Evolutionary conservation across 2,888 invertebrate species (phyloP).

Genomic region (Lasioglossum figueresi): DNA sequence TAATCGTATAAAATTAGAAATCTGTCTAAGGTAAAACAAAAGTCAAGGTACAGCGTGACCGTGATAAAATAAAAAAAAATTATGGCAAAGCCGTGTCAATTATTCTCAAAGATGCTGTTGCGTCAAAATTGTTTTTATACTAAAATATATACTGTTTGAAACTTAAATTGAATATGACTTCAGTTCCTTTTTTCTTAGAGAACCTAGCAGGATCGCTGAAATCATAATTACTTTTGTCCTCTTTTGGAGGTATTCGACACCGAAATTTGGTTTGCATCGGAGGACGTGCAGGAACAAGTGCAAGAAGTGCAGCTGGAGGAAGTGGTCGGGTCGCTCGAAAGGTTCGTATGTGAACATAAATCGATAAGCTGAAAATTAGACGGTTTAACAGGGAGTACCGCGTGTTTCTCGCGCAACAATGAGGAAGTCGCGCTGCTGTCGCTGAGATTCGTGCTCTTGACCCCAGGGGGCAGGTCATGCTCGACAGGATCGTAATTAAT

Average conservation of each 20-base stretch:
- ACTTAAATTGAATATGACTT: not conserved
- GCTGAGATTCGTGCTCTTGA: constrained; percentile 63
- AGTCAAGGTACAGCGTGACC: not conserved
- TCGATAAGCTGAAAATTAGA: not conserved
- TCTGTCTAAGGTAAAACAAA: not conserved
- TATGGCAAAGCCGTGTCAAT: not conserved
- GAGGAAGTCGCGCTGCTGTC: constrained; percentile 51
- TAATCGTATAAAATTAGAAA: not conserved
- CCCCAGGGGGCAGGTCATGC: constrained; percentile 28
- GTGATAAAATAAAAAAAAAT: not conserved
- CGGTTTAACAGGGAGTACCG: not conserved
- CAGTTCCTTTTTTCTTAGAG: not conserved
- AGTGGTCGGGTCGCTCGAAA: constrained; percentile 34
- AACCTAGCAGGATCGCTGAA: not conserved
- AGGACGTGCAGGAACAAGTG: not conserved
- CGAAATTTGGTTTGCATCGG: not conserved
- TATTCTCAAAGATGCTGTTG: not conserved
- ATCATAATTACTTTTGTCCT: not conserved
- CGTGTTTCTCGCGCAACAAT: not conserved
- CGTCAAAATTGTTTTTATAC: not conserved
- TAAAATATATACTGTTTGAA: not conserved
- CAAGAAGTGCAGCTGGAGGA: constrained; percentile 8
- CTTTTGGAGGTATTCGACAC: not conserved
- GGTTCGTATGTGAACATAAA: not conserved
- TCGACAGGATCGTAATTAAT: constrained; percentile 67